These are phyloP conservation scores for Drosophila borborema DNA, from an alignment of 2,888 invertebrate genomes.

Conservation along the genomic window DNA sequence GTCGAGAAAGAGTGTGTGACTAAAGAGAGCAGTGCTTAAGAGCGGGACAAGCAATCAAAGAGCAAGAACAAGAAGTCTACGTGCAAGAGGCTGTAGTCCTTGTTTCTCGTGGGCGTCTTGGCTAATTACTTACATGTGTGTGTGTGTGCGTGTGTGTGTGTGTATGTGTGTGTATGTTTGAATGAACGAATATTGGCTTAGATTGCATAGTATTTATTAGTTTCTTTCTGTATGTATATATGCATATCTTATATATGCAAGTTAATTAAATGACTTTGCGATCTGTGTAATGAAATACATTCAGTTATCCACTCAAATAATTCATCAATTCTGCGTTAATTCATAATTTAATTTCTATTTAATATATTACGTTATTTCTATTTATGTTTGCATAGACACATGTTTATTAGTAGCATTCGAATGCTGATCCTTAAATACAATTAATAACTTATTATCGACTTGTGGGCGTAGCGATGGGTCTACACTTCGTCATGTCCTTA, in stretches of 20 bases:
- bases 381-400: no score
- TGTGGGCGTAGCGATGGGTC: neutral
- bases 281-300: neutral
- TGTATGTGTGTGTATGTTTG: neutral
- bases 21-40: conserved; percentile 47
- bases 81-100: conserved; percentile 24
- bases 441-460: conserved; percentile 33
- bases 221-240: neutral
- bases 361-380: neutral
- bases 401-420: neutral
- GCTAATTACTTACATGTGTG: conserved; percentile 9
- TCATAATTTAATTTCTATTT: neutral
- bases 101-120: conserved; percentile 6
- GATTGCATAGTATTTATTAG: neutral
- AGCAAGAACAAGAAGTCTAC: conserved; percentile 43
- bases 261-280: neutral
- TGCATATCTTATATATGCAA: neutral
- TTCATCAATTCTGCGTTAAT: neutral
- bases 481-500: conserved; percentile 41
- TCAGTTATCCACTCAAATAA: neutral
- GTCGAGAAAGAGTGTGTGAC: conserved; percentile 33
- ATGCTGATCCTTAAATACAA: conserved; percentile 2
- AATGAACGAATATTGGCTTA: neutral
- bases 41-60: conserved; percentile 43
- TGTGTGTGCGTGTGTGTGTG: neutral